These are phyloP conservation scores for Oxygymnocypris stewartii DNA, from an alignment of 2,113 vertebrate species.

Conservation along the genomic window DNA sequence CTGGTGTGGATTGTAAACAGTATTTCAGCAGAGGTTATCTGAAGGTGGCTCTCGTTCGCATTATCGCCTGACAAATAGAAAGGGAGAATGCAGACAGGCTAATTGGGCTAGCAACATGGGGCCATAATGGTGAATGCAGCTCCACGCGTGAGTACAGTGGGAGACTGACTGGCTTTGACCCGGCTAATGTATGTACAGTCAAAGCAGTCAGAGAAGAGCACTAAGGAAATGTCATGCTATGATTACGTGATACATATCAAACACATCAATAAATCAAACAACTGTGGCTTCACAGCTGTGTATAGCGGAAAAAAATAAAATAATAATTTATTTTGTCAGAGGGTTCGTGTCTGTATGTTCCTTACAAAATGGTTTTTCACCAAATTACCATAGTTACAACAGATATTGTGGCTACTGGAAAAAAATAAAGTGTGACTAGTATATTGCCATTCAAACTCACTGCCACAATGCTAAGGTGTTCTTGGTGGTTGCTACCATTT, in stretches of 20 bases:
- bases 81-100: slow-evolving; percentile 20
- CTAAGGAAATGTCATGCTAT: not conserved
- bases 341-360: not conserved
- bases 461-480: not conserved
- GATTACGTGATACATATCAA: not conserved
- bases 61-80: slow-evolving; percentile 44
- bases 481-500: not conserved
- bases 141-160: not conserved
- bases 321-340: not conserved
- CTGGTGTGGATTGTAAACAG: slow-evolving; percentile 20
- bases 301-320: not conserved
- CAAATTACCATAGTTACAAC: not conserved
- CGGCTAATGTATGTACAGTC: slow-evolving; percentile 6
- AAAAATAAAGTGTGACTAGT: too few relatives aligned
- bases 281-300: not conserved
- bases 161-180: slow-evolving; percentile 1
- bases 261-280: not conserved
- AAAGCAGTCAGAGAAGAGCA: not conserved
- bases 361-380: not conserved
- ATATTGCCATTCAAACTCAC: not conserved
- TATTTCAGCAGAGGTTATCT: slow-evolving; percentile 41
- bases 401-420: not conserved
- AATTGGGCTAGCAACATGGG: slow-evolving; percentile 38
- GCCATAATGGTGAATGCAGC: slow-evolving; percentile 13
- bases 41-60: slow-evolving; percentile 44